These are phyloP conservation scores for Melinaea menophilus DNA, from an alignment of 2,888 invertebrate species.

Conservation along the genomic window DNA sequence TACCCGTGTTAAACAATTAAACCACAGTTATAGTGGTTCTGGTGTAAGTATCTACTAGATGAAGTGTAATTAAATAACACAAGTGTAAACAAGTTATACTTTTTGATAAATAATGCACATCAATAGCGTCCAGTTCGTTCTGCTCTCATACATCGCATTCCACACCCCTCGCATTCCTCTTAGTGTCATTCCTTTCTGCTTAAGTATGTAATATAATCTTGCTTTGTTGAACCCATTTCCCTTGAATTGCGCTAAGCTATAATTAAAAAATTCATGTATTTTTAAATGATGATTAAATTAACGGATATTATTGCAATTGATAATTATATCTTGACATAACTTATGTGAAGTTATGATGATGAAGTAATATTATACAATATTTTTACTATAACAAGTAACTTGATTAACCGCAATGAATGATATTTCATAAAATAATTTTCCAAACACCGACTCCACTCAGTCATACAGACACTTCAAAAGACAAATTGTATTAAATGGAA, in stretches of 20 bases:
- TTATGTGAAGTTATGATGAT: too few species aligned
- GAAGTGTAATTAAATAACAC: too few species aligned
- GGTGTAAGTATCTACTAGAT: too few species aligned
- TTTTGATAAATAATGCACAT: not conserved
- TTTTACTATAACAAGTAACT: too few species aligned
- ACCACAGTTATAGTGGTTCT: too few species aligned
- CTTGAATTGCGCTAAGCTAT: not conserved
- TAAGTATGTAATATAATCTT: conserved; percentile 2
- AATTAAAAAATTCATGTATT: not conserved
- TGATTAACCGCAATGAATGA: too few species aligned
- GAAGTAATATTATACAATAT: too few species aligned
- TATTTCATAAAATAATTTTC: too few species aligned
- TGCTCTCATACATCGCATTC: not conserved
- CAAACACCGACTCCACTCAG: conserved; percentile 7
- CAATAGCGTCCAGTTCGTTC: not conserved
- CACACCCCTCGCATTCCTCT: not conserved
- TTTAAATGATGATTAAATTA: not conserved
- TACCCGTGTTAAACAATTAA: too few species aligned
- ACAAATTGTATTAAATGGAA: conserved; percentile 16
- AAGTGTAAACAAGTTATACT: too few species aligned
- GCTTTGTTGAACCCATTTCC: not conserved
- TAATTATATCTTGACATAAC: too few species aligned
- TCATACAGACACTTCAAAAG: conserved; percentile 14
- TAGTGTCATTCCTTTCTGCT: not conserved
- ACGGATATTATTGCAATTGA: too few species aligned